Evolutionary conservation across 2,113 vertebrate species (phyloP), one percentile per base, ranked within the genome.

Genomic region (Stegastes partitus): DNA sequence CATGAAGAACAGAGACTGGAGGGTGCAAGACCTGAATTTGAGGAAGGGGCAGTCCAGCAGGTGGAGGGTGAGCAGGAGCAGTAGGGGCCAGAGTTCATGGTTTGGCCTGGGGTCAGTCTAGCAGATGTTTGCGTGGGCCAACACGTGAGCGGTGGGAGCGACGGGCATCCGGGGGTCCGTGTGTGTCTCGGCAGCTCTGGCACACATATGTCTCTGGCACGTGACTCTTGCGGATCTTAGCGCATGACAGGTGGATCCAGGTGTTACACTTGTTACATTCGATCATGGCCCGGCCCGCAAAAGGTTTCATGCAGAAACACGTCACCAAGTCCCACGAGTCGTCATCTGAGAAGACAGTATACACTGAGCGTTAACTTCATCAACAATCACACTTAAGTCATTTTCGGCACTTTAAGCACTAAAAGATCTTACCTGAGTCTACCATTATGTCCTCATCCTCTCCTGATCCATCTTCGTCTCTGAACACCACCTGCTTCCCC

Each of bases 391-490:
- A 23, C 18, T 9, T 31, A 5, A 34, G 21, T 28, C 6, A 31
- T 28, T 56, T n/a, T 25, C n/a, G 58, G 1, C 3, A 39, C 25
- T 15, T 14, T 19, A 28, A 45, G 19, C 18, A 31, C 4, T 0
- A 12, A 1, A 34, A 55, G 21, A 34, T 18, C 92, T 86, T 91
- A 97, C 98, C 98, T 0, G 98, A 99, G 74, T 99, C 98, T 18
- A 99, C 98, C 98, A 99, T 99, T 79, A 99, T 99, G 94, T 99
- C 98, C 80, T 99, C 98, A 0, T 99, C 98, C 0, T 99, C 97
- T 0, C 95, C 96, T 0, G 96, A 97, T 54, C 97, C 96, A 0
- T 99, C 98, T 72, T 99, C 97, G 0, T 99, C 98, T 55, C 98
- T 94, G 79, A 99, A 99, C 51, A 99, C 98, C 86, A 99, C 97